Base-by-base conservation (phyloP, 2,888 invertebrate genomes). In the Antitype chi region DNA sequence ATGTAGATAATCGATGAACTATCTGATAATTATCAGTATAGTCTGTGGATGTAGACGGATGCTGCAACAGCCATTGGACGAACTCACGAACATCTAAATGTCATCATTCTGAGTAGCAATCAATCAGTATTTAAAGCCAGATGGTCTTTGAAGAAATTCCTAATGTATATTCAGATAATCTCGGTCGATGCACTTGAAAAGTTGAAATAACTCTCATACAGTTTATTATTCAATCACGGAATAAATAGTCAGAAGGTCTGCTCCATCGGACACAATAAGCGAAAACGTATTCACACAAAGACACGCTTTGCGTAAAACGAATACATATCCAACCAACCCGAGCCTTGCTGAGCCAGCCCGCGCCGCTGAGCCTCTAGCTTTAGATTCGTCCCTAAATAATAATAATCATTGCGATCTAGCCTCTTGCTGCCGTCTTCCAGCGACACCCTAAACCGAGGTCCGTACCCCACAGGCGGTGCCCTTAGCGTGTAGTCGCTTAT, bases 161-260 rank as follows among this genome's bases (percentile, higher is more conserved):
- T 13, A 23, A 23, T 53, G 32, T 79, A 60, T n/a, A 7, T 38
- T 25, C 25, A 17, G 25, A 1, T 20, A 20, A 63, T 66, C 11
- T 60, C 32, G 53, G 17, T 32, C 47, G 11, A 64, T 74, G 20
- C 64, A 78, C 82, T 79, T 63, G 32, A 81, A 74, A 75, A 59
- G 57, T 81, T 63, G 25, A 76, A 75, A 59, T 53, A 68, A 57
- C 53, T 52, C 49, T 13, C 6, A 20, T 52, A 43, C 3, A 52
- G 57, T 57, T 68, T 74, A 79, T 81, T 81, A 74, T 59, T 28
- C 69, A 52, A 70, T 60, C 28, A 11, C 9, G 13, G 20, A 9
- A 3, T 15, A 17, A 38, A 38, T 38, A 6, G 6, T 9, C 47
- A 73, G 74, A 55, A 73, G 73, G n/a, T 53, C 0, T 0, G 1